Base-by-base conservation (phyloP, 2,888 invertebrate species). In the Onchidella celtica region DNA sequence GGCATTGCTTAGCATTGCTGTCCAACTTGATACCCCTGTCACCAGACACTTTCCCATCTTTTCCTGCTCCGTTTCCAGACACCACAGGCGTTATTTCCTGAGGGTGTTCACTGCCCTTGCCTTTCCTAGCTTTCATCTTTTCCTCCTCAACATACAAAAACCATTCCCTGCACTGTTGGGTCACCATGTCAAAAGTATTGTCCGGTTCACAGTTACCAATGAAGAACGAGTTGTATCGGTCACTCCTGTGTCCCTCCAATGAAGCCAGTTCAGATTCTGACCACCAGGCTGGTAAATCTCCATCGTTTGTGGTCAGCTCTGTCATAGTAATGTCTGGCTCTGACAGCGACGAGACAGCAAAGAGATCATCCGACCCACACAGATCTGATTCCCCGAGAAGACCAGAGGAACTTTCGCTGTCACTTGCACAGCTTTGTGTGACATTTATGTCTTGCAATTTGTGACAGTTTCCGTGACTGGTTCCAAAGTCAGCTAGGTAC, bases 321-420 rank as follows among this genome's bases (percentile, higher is more conserved):
- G 69, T 36, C 0, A 32, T 32, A 4, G 2, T 57, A 17, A 69
- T 3, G 9, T 77, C 57, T 14, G 68, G 47, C 17, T 77, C 69
- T 40, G 79, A 79, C 34, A 75, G 63, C 32, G 66, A 76, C 9
- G 76, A 76, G 1, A 79, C 79, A 17, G 79, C 61, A 47, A 79
- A 79, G 38, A 79, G 65, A 24, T 79, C 79, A 55, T 73, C 73
- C 11, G 55, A n/a, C 6, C 21, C 65, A 40, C 79, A 72, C n/a
- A 79, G 55, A 38, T 79, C 72, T 61, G 79, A 79, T 27, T 79
- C 72, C 21, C 79, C 79, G 3, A 79, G 34, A 32, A 79, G 63
- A 1, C 79, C 79, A 36, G 27, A 72, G n/a, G 74, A 74, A 4
- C 74, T 75, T 38, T 14, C n/a, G n/a, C n/a, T n/a, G n/a, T n/a